Percentiles rank a stretch among this genome's conserved stretches.
Evolutionary conservation across 1,140 invertebrate genomes (phyloP).

Genomic region (Stratiolaelaps scimitus): DNA sequence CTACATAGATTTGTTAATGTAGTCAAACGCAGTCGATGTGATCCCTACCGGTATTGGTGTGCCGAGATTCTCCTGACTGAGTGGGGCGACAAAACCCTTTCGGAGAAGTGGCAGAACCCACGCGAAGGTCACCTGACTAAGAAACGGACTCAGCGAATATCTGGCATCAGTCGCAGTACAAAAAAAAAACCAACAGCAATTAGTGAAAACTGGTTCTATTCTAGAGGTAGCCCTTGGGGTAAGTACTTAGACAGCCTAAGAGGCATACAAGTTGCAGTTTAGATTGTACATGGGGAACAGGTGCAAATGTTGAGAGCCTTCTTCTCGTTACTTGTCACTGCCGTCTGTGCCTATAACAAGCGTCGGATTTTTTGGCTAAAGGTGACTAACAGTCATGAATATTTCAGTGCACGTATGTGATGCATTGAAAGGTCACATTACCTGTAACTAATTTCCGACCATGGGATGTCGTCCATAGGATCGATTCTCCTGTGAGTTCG

Average conservation of each 20-base stretch:
- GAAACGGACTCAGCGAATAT: constrained; percentile 51
- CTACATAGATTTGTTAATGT: constrained; percentile 39
- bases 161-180: constrained; percentile 37
- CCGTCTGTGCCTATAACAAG: too few species aligned
- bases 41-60: too few species aligned
- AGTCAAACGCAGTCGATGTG: constrained; percentile 35
- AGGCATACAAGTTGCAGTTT: not conserved
- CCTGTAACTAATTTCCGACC: too few species aligned
- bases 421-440: too few species aligned
- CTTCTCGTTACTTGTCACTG: not conserved
- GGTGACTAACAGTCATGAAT: too few species aligned
- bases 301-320: not conserved
- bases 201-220: constrained; percentile 29
- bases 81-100: constrained; percentile 51
- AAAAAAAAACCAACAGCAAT: constrained; percentile 31
- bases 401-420: too few species aligned
- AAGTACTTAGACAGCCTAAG: constrained; percentile 16
- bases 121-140: constrained; percentile 59
- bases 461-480: too few species aligned
- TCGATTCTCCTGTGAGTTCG: too few species aligned
- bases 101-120: constrained; percentile 58
- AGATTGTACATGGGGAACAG: not conserved
- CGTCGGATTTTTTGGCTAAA: too few species aligned
- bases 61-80: constrained; percentile 57
- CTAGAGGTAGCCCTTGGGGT: constrained; percentile 32